phyloP scores from a whole-genome alignment of 2,888 invertebrate species.

The Isoperla grammatica region DNA sequence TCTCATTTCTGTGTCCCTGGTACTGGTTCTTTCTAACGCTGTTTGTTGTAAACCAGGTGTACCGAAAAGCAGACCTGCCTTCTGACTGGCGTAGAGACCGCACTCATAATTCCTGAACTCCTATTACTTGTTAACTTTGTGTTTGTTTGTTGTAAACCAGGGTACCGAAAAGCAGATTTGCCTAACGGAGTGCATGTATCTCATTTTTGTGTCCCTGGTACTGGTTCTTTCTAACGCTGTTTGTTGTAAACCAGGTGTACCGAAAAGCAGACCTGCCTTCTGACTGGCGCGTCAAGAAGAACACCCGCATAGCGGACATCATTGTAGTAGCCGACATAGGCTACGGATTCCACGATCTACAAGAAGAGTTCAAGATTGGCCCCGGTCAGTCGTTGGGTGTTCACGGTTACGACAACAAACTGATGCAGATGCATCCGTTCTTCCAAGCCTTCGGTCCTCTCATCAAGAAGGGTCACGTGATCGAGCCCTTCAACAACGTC shows the following conservation, averaged over 20 bases:
- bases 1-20: no score
- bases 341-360: conserved; percentile 7
- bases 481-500: conserved; percentile 55
- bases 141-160: no score
- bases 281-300: background rate
- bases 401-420: conserved; percentile 59
- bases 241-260: conserved; percentile 14
- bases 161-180: no score
- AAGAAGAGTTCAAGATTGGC: background rate
- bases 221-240: no score
- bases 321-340: background rate
- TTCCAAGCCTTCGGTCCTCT: conserved; percentile 65
- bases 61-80: background rate
- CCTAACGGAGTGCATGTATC: no score
- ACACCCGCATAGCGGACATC: background rate
- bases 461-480: conserved; percentile 48
- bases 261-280: background rate
- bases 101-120: no score
- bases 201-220: no score
- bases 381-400: conserved; percentile 50
- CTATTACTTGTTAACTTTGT: no score
- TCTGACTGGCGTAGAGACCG: background rate
- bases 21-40: no score
- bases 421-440: conserved; percentile 58
- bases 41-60: no score